Evolutionary conservation across 2,113 vertebrate species (phyloP).

Genomic region (Athene cunicularia): DNA sequence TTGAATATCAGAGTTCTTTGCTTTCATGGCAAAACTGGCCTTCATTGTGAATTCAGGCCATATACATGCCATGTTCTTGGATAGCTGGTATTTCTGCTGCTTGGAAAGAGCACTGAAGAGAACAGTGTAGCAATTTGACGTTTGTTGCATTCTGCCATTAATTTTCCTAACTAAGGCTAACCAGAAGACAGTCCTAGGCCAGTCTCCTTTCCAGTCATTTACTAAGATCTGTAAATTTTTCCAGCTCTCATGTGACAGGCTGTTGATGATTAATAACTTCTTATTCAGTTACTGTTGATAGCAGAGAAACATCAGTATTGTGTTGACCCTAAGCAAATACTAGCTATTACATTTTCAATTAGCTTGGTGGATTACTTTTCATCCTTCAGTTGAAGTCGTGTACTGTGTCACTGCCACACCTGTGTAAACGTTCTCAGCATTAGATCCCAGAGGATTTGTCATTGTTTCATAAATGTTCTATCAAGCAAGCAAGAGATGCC

Average conservation of each 20-base stretch:
- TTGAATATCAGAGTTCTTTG: background rate
- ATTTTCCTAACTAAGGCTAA: constrained; percentile 58
- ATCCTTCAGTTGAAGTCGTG: background rate
- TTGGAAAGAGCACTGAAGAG: constrained; percentile 19
- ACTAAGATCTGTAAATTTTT: constrained; percentile 49
- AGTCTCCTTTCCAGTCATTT: constrained; percentile 25
- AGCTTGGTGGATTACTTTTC: background rate
- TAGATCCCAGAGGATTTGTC: background rate
- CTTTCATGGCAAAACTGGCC: background rate
- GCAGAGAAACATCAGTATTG: background rate
- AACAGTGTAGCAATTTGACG: constrained; percentile 37
- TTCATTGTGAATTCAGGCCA: constrained; percentile 23
- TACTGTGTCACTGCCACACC: background rate
- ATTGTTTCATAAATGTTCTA: background rate
- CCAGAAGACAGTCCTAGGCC: background rate
- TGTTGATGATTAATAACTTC: constrained; percentile 53
- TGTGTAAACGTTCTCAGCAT: background rate
- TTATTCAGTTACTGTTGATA: background rate
- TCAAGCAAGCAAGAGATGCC: background rate
- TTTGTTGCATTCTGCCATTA: constrained; percentile 47
- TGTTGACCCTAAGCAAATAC: background rate
- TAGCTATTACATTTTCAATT: background rate
- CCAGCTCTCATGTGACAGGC: background rate
- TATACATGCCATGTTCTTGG: background rate
- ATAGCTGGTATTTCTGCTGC: constrained; percentile 1